Evolutionary conservation across 2,113 vertebrate genomes (phyloP), one percentile per base, ranked within the genome.

Genomic region (Nothoprocta pentlandii): DNA sequence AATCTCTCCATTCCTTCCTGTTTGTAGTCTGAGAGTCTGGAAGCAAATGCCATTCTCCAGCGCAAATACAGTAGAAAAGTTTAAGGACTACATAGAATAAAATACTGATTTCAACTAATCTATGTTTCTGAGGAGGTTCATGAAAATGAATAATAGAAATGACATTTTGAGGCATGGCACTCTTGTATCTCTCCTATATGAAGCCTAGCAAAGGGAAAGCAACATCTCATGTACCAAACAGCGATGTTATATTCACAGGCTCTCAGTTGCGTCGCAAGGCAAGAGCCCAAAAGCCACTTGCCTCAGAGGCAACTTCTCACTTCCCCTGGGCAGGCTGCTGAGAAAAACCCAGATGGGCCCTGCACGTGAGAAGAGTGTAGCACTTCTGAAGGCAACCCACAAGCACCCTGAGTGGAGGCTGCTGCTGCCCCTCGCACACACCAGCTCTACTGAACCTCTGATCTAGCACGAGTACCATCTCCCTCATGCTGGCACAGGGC

Each of bases 271-370:
- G 23, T 19, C 53, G 69, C 14, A 62, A 69, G 54, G 41, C 20
- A 41, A 41, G 11, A 47, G 16, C 16, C 34, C 53, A 42, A 71
- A 47, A 70, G 21, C 8, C 51, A 20, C 30, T 10, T 19, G 26
- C 20, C 26, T 16, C 19, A 69, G 76, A 34, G 36, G 80, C 2
- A 16, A n/a, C 15, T 15, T 12, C 6, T 63, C 51, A 19, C 28
- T 59, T 68, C 10, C 41, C 70, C 36, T 20, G 23, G 34, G 12
- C 2, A 14, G 8, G 10, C 12, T 54, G 19, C 1, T 9, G 10
- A 87, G 51, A 39, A 10, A 22, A 34, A 4, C 4, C 14, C 44
- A 1, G 1, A 2, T 16, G 9, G 6, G 2, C 7, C 6, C 51
- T 53, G 15, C 15, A 49, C 15, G 41, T 28, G 14, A 47, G 32